Conservation (phyloP, 2,113 vertebrate species). For the Trinectes maculatus region DNA sequence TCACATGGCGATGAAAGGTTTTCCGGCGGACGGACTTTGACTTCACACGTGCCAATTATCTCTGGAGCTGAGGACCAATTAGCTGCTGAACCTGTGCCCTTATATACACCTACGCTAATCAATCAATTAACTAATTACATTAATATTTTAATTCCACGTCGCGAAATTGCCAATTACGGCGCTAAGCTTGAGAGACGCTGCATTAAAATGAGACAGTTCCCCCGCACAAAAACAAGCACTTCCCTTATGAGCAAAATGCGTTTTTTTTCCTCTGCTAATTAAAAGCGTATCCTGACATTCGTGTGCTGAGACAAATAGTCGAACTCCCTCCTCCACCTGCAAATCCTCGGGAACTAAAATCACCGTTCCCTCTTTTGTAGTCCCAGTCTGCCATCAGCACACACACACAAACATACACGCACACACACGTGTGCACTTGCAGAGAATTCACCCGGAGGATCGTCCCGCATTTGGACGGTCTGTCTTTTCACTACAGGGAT, state of each 20-base stretch:
- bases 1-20: constrained; percentile 58
- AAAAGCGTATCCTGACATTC: constrained; percentile 44
- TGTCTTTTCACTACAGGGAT: constrained; percentile 65
- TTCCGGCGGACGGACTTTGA: constrained; percentile 46
- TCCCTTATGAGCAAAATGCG: constrained; percentile 12
- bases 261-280: constrained; percentile 42
- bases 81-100: constrained; percentile 63
- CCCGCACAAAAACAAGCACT: constrained; percentile 41
- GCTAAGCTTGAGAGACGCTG: constrained; percentile 23
- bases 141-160: constrained; percentile 70
- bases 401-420: too few relatives aligned
- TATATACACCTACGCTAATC: constrained; percentile 72
- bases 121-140: constrained; percentile 80
- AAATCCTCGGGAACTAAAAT: constrained; percentile 60
- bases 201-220: constrained; percentile 34
- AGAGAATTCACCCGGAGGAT: constrained; percentile 63
- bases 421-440: too few relatives aligned
- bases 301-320: constrained; percentile 27
- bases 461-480: constrained; percentile 70
- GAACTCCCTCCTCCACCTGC: constrained; percentile 44
- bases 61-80: constrained; percentile 76
- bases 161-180: constrained; percentile 73
- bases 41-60: constrained; percentile 76
- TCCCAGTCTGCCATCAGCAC: constrained; percentile 51
- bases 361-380: constrained; percentile 44